phyloP scores from a whole-genome alignment of 2,888 invertebrate species.

The Limnephilus auricula region DNA sequence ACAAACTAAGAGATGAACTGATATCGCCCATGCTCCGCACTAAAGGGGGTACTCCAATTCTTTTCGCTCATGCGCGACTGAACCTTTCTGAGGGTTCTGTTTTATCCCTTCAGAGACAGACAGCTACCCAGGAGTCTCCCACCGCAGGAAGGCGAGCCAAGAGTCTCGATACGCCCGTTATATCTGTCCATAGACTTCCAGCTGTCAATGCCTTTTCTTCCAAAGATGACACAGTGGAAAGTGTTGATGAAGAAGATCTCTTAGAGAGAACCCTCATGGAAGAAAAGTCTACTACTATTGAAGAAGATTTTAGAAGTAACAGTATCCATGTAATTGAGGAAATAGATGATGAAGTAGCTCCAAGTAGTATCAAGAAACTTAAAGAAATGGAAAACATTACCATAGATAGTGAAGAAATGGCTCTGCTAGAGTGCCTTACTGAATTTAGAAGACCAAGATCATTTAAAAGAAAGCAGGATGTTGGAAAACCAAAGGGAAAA shows the following conservation, averaged over 20 bases:
- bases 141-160: conserved; percentile 87
- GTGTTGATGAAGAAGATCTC: conserved; percentile 83
- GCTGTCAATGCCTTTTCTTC: conserved; percentile 92
- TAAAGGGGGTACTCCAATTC: conserved; percentile 85
- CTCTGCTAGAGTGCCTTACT: conserved; percentile 77
- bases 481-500: conserved; percentile 71
- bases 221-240: conserved; percentile 91
- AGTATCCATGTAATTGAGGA: conserved; percentile 74
- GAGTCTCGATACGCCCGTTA: conserved; percentile 90
- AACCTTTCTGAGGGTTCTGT: conserved; percentile 92
- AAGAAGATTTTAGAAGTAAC: conserved; percentile 60
- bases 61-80: conserved; percentile 88
- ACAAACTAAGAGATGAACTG: conserved; percentile 82
- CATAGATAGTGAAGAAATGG: conserved; percentile 79
- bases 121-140: conserved; percentile 85
- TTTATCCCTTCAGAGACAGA: conserved; percentile 86
- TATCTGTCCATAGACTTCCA: conserved; percentile 87
- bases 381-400: conserved; percentile 74
- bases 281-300: conserved; percentile 70
- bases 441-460: conserved; percentile 76
- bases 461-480: conserved; percentile 75
- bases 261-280: conserved; percentile 79
- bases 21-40: conserved; percentile 85
- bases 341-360: conserved; percentile 76
- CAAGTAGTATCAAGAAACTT: conserved; percentile 67